Conservation (phyloP, 2,797 vertebrate species). For the Bradypodion pumilum region DNA sequence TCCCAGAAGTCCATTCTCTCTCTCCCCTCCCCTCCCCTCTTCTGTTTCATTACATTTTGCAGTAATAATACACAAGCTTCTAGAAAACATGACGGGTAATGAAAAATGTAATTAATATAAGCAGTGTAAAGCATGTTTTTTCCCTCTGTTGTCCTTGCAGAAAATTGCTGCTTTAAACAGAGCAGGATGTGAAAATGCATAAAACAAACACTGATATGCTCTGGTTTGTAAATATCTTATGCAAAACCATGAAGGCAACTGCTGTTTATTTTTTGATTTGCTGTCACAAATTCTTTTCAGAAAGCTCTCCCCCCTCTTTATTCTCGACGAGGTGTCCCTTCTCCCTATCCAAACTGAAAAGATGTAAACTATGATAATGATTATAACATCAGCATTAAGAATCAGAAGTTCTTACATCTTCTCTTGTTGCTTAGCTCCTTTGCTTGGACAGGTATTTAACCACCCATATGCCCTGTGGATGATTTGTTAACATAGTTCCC, state of each 20-base stretch:
- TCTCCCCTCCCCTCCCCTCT: conserved; percentile 65
- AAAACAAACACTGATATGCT: conserved; percentile 76
- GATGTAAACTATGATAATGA: conserved; percentile 57
- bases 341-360: conserved; percentile 47
- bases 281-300: conserved; percentile 71
- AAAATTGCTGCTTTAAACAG: conserved; percentile 83
- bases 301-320: conserved; percentile 55
- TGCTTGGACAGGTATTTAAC: neutral
- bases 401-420: conserved; percentile 31
- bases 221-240: conserved; percentile 82
- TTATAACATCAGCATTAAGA: conserved; percentile 50
- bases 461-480: neutral
- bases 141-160: conserved; percentile 82
- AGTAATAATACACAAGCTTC: conserved; percentile 85
- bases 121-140: conserved; percentile 80
- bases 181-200: conserved; percentile 82
- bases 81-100: conserved; percentile 86
- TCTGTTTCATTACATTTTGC: conserved; percentile 86
- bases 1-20: conserved; percentile 86
- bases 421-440: conserved; percentile 14
- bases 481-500: neutral
- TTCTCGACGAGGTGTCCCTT: neutral
- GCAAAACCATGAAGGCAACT: conserved; percentile 78
- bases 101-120: conserved; percentile 88
- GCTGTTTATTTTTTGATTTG: conserved; percentile 74